Conservation (phyloP, 2,113 vertebrate species). For the Ondatra zibethicus region DNA sequence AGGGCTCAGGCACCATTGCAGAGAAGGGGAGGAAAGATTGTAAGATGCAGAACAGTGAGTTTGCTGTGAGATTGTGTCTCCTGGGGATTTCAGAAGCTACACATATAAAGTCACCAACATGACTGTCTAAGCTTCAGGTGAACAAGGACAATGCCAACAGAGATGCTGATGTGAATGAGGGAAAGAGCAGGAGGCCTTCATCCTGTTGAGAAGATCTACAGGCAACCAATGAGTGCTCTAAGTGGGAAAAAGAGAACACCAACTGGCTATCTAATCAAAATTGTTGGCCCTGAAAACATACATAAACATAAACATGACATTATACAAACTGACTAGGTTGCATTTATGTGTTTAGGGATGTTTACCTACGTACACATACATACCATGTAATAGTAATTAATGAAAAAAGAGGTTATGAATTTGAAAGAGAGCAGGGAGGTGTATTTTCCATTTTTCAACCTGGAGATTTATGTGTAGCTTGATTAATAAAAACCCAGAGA, state of each 20-base stretch:
- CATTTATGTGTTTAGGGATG: not conserved
- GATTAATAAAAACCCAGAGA: too few species aligned
- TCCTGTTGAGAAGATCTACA: not conserved
- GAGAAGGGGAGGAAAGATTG: not conserved
- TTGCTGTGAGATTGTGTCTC: not conserved
- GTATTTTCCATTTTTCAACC: conserved; percentile 10
- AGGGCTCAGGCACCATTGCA: not conserved
- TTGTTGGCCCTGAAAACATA: not conserved
- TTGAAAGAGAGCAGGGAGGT: not conserved
- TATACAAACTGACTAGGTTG: not conserved
- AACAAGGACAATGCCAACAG: not conserved
- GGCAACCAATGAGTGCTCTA: not conserved
- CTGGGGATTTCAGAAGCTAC: not conserved
- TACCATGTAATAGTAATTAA: not conserved
- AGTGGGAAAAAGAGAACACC: not conserved
- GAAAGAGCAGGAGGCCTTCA: not conserved
- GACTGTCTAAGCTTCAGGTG: too few species aligned
- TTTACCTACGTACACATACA: not conserved
- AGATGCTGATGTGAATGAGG: not conserved
- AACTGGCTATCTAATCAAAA: not conserved
- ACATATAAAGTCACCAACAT: not conserved
- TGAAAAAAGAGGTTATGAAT: not conserved
- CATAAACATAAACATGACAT: not conserved
- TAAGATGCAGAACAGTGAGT: not conserved
- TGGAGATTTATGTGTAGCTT: not conserved